Evolutionary conservation across 2,797 vertebrate species (phyloP), one percentile per base, ranked within the genome.

Genomic region (Betta splendens): DNA sequence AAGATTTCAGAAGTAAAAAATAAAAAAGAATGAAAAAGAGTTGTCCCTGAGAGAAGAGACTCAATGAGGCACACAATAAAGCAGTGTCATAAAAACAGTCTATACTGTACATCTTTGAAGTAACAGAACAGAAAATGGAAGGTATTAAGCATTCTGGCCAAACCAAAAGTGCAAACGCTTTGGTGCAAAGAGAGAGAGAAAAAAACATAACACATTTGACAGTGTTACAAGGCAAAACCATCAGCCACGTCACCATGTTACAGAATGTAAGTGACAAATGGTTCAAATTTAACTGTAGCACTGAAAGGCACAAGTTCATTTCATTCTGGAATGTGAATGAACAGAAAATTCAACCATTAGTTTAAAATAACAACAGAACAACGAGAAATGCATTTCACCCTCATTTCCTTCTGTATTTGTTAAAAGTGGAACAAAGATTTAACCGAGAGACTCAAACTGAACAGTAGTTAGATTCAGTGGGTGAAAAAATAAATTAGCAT

Each of bases 41-140:
- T 31, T n/a, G 45, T 77, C 61, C 80, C 82, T 83, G 80, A 87
- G 75, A 79, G 53, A 69, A 61, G 36, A 80, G 29, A 65, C 44
- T 51, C 13, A 45, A 40, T 9, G 72, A 17, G 1, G 2, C 31
- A 66, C 43, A 66, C 43, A 77, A 21, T 36, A 35, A 80, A 29
- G 36, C 64, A 65, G n/a, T n/a, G n/a, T n/a, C n/a, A n/a, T n/a
- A n/a, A n/a, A n/a, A n/a, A n/a, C n/a, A n/a, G n/a, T n/a, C n/a
- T n/a, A n/a, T n/a, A n/a, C n/a, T n/a, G n/a, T n/a, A n/a, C n/a
- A n/a, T n/a, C n/a, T n/a, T n/a, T 21, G 13, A 39, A 9, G 9
- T n/a, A 44, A 9, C 7, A n/a, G 17, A 46, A 5, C 29, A 25
- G 44, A 28, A 25, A 17, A 42, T 36, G 13, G 21, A 53, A 58